phyloP scores from a whole-genome alignment of 2,888 invertebrate species.

The Archips xylosteana region DNA sequence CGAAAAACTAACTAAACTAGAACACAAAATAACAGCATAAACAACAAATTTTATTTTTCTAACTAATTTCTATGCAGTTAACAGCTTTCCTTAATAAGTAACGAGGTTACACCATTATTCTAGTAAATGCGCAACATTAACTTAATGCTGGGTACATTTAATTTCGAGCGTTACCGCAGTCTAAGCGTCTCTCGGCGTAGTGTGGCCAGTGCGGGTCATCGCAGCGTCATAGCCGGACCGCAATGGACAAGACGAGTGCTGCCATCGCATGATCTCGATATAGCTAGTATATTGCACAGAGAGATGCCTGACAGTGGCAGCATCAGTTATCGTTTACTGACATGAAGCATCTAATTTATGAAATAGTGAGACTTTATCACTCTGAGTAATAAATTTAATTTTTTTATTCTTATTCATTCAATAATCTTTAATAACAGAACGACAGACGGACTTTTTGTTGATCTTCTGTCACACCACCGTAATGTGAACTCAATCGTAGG shows the following conservation, averaged over 20 bases:
- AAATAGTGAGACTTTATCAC: not conserved
- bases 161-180: conserved; percentile 27
- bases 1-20: too few relatives aligned
- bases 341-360: not conserved
- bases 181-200: conserved; percentile 14
- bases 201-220: conserved; percentile 10
- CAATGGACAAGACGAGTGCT: conserved; percentile 3
- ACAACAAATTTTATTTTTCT: not conserved
- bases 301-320: conserved; percentile 6
- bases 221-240: conserved; percentile 26
- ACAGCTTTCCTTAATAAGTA: not conserved
- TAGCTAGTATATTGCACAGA: not conserved
- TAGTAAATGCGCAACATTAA: not conserved
- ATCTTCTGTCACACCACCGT: conserved; percentile 21
- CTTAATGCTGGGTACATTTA: conserved; percentile 8
- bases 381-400: not conserved
- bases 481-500: conserved; percentile 5
- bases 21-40: too few relatives aligned
- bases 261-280: not conserved
- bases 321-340: conserved; percentile 1
- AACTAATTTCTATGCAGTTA: not conserved
- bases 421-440: conserved; percentile 14
- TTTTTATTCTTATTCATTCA: not conserved
- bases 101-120: conserved; percentile 6
- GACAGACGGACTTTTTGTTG: conserved; percentile 18